Evolutionary conservation across 1,140 invertebrate species (phyloP), one percentile per base, ranked within the genome.

Genomic region (Brachionus angularis): DNA sequence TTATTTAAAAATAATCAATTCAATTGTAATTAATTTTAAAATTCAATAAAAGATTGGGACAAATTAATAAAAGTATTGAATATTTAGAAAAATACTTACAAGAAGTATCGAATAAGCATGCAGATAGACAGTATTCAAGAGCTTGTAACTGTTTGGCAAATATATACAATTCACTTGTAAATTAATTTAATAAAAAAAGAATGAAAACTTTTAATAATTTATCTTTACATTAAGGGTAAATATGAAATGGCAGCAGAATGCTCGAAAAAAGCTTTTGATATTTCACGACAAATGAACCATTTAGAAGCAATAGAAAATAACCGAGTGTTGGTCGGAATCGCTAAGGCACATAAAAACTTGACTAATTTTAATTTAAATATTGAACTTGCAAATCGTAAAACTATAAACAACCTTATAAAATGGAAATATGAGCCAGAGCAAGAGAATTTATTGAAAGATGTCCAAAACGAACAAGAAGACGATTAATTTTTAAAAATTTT

Each of bases 1-100:
- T 31, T 49, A 7, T 39, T 33, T 49, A n/a, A 31, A 64, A 64
- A 14, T 3, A 39, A 21, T 25, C 21, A 49, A 5, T 49, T 49
- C n/a, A 5, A 4, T 5, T 4, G 46, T 31, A 29, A 44, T 16
- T 25, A 3, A 49, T 2, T 21, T 0, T 18, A 33, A 64, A 44
- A 47, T 21, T 25, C 5, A 29, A 34, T 50, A 2, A 16, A 33
- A 70, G 67, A 39, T 25, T 44, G 5, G 67, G 46, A 1, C 36
- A 70, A 44, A 36, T 52, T 25, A 34, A 52, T 18, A 50, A 52
- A 46, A 70, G 67, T 46, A 70, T 50, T n/a, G 47, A 70, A 36
- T 70, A 70, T 44, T 44, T 70, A 33, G 46, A 50, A 52, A 70
- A 53, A 34, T 70, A 42, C 31, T 70, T 70, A 31, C 44, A 50